These are phyloP conservation scores for Vanessa tameamea DNA, from an alignment of 1,140 invertebrate genomes.

Conservation along the genomic window DNA sequence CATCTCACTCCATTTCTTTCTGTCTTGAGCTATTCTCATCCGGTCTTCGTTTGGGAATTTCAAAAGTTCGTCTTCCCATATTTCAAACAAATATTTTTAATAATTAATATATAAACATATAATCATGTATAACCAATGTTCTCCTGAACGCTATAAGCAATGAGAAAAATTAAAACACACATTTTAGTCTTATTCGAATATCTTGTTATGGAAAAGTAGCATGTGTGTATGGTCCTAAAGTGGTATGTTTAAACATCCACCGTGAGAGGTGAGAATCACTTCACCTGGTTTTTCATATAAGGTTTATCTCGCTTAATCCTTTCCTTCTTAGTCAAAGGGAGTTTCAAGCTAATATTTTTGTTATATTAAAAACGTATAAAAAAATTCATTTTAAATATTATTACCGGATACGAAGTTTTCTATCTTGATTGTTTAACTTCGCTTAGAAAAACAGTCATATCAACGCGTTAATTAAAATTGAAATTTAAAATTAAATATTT, in stretches of 20 bases:
- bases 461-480: no score
- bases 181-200: background rate
- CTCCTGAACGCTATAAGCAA: background rate
- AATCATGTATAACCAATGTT: no score
- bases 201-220: background rate
- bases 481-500: no score
- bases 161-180: background rate
- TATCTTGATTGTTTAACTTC: background rate
- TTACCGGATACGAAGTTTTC: background rate
- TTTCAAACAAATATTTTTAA: no score
- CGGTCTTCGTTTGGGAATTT: no score
- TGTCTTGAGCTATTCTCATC: no score
- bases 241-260: background rate
- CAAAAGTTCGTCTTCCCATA: no score
- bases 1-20: no score
- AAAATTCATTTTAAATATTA: background rate
- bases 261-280: slow-evolving; percentile 6
- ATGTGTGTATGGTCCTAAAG: background rate
- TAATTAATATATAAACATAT: no score
- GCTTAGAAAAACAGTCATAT: no score
- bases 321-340: slow-evolving; percentile 3
- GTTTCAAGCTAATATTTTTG: no score
- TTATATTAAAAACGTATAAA: no score
- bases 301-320: slow-evolving; percentile 18
- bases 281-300: slow-evolving; percentile 19